Conservation (phyloP, 2,113 vertebrate species). For the Acanthochromis polyacanthus region DNA sequence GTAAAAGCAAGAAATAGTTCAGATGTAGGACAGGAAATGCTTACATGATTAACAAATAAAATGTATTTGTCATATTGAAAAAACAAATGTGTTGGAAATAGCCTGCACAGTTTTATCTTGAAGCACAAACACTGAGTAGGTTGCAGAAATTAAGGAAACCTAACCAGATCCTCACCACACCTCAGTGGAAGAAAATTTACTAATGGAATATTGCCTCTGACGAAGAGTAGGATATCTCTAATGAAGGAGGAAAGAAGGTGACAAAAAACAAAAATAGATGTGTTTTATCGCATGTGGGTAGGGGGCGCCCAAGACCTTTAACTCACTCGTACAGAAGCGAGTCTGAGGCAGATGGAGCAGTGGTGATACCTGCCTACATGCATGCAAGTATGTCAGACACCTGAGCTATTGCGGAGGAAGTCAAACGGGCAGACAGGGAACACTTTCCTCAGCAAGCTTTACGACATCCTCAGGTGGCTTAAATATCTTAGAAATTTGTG, state of each 20-base stretch:
- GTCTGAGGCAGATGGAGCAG: neutral
- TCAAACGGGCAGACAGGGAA: neutral
- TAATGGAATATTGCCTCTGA: constrained; percentile 16
- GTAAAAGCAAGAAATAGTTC: no score
- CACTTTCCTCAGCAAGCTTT: neutral
- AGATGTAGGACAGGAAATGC: no score
- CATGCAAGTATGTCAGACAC: constrained; percentile 18
- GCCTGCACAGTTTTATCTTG: neutral
- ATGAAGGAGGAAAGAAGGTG: neutral
- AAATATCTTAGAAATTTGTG: neutral
- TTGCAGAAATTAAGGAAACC: neutral
- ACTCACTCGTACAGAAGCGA: neutral
- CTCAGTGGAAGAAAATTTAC: constrained; percentile 2
- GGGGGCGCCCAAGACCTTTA: constrained; percentile 69
- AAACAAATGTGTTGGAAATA: neutral
- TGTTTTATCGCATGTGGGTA: constrained; percentile 31
- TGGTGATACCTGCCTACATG: neutral
- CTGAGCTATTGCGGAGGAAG: neutral
- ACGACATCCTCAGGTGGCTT: constrained; percentile 5
- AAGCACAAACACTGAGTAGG: neutral
- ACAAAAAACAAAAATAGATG: neutral
- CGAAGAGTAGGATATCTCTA: constrained; percentile 17
- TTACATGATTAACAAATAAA: neutral
- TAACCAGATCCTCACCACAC: constrained; percentile 4
- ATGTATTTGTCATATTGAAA: neutral